These are phyloP conservation scores for Phaetusa simplex DNA, from an alignment of 2,113 vertebrate species.

Conservation along the genomic window DNA sequence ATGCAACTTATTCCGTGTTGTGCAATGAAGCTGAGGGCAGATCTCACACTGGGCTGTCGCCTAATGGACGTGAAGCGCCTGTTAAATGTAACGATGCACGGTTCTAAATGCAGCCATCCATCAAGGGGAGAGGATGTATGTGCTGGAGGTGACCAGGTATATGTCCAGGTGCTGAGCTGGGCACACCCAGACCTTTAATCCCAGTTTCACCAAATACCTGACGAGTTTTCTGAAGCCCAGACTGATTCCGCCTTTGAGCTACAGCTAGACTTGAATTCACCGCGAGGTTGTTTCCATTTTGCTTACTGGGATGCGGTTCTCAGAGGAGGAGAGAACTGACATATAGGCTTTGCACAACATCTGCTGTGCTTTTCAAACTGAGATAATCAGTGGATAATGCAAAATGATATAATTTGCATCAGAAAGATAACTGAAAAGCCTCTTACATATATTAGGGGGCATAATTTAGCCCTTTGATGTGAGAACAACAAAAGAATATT, in stretches of 20 bases:
- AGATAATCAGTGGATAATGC: constrained; percentile 25
- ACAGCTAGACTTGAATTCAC: not conserved
- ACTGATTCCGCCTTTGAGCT: not conserved
- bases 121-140: not conserved
- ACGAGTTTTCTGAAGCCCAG: not conserved
- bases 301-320: not conserved
- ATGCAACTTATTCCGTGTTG: not conserved
- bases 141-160: not conserved
- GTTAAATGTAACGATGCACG: not conserved
- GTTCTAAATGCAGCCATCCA: not conserved
- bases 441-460: constrained; percentile 13
- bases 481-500: constrained; percentile 11
- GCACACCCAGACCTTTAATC: not conserved
- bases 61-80: constrained; percentile 1
- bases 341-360: not conserved
- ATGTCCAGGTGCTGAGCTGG: not conserved
- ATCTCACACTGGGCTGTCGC: not conserved
- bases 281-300: not conserved
- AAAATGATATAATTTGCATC: constrained; percentile 41
- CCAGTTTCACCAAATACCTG: not conserved
- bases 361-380: constrained; percentile 4
- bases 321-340: not conserved
- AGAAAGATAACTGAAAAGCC: constrained; percentile 36
- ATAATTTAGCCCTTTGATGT: constrained; percentile 34
- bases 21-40: not conserved